Base-by-base conservation (phyloP, 2,888 invertebrate genomes). In the Crossocerus cetratus region DNA sequence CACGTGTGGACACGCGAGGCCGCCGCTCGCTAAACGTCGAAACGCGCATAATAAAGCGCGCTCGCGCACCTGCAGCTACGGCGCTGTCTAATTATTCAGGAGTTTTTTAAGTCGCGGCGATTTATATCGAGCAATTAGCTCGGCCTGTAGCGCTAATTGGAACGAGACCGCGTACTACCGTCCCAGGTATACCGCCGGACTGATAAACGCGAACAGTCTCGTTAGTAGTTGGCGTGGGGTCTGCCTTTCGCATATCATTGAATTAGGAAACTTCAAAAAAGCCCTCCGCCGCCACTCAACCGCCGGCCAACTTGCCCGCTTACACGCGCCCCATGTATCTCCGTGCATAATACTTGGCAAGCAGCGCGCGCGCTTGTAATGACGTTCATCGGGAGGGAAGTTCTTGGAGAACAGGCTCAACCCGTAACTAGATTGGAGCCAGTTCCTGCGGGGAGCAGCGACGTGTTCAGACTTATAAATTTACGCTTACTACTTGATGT, bases 111-210 rank as follows among this genome's bases (percentile, higher is more conserved):
- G 72, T 80, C 75, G 59, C 77, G 68, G 68, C 78, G 82, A 82
- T 82, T 80, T 80, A 82, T 82, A 82, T 82, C 82, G 62, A 77
- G 82, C 80, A 82, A 82, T 82, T 82, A 82, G 82, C 78, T 59
- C 63, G n/a, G 75, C 63, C 77, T 82, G 77, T 77, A 76, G 71
- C 82, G 72, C 82, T 82, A 82, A 82, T 82, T 82, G 78, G 82
- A 82, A 80, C 69, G 75, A 77, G 78, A 74, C 69, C 74, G 69
- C 67, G 68, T 74, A 69, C 78, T 73, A 32, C 32, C 32, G 32
- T 32, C 32, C 8, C 32, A 32, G 62, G 63, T 56, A n/a, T n/a
- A 44, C 66, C 67, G 65, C 43, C 65, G 55, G 64, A 69, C 72
- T 77, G 81, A 81, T 81, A 79, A 81, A 81, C 77, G 69, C 68